Conservation (phyloP, 2,797 vertebrate genomes). For the Mallotus villosus region DNA sequence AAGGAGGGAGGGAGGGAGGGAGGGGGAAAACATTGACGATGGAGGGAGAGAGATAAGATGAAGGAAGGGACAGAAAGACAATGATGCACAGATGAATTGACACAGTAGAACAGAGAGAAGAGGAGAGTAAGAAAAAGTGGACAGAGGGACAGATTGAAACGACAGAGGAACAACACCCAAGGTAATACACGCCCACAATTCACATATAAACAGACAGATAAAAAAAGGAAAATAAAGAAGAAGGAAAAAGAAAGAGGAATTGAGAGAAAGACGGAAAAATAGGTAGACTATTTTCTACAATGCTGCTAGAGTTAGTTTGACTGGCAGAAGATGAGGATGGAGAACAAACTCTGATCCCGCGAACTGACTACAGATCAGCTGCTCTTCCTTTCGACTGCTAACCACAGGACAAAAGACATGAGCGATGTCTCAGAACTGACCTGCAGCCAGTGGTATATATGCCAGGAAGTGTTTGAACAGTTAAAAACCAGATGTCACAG, state of each 20-base stretch:
- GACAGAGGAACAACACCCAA: too few relatives aligned
- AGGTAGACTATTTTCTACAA: not conserved
- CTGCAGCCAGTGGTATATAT: not conserved
- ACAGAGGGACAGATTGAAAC: not conserved
- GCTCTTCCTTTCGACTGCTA: not conserved
- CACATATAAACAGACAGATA: too few relatives aligned
- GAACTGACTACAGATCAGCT: not conserved
- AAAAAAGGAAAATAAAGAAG: too few relatives aligned
- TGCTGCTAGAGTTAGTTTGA: not conserved
- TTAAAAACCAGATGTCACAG: not conserved
- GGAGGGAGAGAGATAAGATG: constrained; percentile 14
- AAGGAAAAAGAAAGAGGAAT: not conserved
- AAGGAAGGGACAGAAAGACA: not conserved
- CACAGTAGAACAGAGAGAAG: constrained; percentile 20
- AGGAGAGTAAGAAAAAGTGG: not conserved
- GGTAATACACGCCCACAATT: too few relatives aligned
- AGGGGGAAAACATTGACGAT: constrained; percentile 11
- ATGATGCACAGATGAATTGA: constrained; percentile 21
- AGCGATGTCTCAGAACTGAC: not conserved
- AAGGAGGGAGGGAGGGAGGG: constrained; percentile 6
- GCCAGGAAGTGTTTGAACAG: not conserved
- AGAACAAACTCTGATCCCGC: not conserved
- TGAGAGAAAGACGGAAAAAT: not conserved
- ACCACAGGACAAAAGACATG: not conserved
- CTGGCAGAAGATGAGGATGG: not conserved